Evolutionary conservation across 2,797 vertebrate species (phyloP).

Genomic region (Calcarius lapponicus): DNA sequence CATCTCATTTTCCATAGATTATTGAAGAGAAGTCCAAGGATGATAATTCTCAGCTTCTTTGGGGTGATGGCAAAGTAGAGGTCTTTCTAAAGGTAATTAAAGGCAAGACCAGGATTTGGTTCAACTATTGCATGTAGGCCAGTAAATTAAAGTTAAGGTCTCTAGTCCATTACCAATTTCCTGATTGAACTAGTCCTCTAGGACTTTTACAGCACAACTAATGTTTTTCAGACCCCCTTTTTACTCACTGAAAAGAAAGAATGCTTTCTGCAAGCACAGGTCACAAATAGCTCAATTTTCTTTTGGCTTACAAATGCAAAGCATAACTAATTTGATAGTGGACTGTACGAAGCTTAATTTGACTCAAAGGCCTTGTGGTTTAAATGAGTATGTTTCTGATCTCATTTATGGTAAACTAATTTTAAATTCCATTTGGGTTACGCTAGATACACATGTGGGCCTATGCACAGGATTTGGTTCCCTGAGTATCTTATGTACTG

Average conservation of each 20-base stretch:
- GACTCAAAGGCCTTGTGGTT: background rate
- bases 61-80: background rate
- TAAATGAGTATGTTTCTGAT: slow-evolving; percentile 36
- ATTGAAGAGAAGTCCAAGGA: background rate
- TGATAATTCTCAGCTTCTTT: background rate
- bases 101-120: slow-evolving; percentile 7
- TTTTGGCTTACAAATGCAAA: slow-evolving; percentile 20
- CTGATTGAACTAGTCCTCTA: background rate
- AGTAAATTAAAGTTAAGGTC: background rate
- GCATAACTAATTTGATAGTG: slow-evolving; percentile 37
- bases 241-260: background rate
- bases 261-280: background rate
- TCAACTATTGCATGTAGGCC: background rate
- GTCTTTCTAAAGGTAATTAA: slow-evolving; percentile 10
- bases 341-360: slow-evolving; percentile 5
- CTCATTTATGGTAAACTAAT: slow-evolving; percentile 29
- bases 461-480: background rate
- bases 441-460: background rate
- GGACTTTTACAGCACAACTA: background rate
- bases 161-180: slow-evolving; percentile 18
- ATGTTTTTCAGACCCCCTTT: slow-evolving; percentile 5
- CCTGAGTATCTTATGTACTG: background rate
- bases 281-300: slow-evolving; percentile 17
- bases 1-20: background rate
- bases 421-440: slow-evolving; percentile 50